Evolutionary conservation across 2,113 vertebrate species (phyloP), one percentile per base, ranked within the genome.

Genomic region (Pimephales promelas): DNA sequence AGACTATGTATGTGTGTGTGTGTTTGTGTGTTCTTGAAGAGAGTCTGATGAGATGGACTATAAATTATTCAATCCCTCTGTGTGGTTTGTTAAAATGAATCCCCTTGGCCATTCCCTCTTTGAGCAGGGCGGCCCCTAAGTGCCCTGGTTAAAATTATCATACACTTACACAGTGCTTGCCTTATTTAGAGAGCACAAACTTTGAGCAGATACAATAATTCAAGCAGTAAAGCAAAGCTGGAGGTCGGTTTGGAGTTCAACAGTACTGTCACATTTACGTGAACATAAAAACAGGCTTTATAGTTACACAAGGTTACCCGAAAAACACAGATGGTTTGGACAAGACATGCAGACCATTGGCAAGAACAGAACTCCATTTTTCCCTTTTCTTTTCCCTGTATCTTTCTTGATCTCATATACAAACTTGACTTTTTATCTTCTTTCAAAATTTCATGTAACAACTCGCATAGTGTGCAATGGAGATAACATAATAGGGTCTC

Each of bases 41-140:
- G 81, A 54, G 59, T 62, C 57, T 87, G 86, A 88, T 80, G 85
- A 74, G 79, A n/a, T 34, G 1, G 40, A 62, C 71, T 54, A 87
- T 84, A 79, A 91, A 91, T 92, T 86, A 91, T 92, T 92, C 85
- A 92, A 84, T 83, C 64, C 85, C 87, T 86, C 84, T 31, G 83
- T 81, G 79, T 70, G 84, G 84, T 86, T 81, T 86, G 87, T 91
- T 88, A 74, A 83, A 90, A 87, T 87, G 90, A 88, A 83, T 84
- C 84, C 36, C 85, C 79, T 83, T 79, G 61, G 83, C 88, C 81
- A 68, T 62, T 81, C 26, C 78, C 85, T 84, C 14, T 59, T 68
- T 78, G 77, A 74, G 28, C 70, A 79, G 86, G 83, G 86, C 79
- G 62, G 72, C 47, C 40, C 86, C 86, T 88, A 84, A 90, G 88